Conservation (phyloP, 2,888 invertebrate species). For the Scaptomyza reducta region DNA sequence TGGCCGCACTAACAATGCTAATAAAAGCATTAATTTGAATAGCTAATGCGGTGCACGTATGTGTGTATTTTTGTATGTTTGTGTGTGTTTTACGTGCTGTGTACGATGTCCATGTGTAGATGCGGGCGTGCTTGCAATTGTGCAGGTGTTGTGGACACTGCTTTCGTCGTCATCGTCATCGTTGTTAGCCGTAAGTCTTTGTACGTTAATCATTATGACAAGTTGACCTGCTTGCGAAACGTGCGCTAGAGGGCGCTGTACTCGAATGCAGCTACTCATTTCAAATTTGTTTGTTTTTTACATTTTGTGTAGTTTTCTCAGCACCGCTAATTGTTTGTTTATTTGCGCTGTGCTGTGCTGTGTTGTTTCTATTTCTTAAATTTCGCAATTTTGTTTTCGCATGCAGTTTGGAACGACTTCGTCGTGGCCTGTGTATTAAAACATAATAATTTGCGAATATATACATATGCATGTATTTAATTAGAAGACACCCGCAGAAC, state of each 20-base stretch:
- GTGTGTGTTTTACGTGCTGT: constrained; percentile 3
- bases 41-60: constrained; percentile 18
- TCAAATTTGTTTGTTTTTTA: constrained; percentile 10
- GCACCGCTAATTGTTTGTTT: constrained; percentile 71
- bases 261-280: constrained; percentile 6
- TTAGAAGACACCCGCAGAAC: constrained; percentile 12
- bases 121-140: constrained; percentile 26
- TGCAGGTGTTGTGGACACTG: constrained; percentile 59
- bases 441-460: constrained; percentile 36
- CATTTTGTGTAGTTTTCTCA: constrained; percentile 22
- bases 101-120: not conserved
- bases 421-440: constrained; percentile 49
- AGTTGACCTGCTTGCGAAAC: constrained; percentile 72
- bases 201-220: constrained; percentile 73
- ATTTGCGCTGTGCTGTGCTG: constrained; percentile 37
- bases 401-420: constrained; percentile 16
- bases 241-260: constrained; percentile 40
- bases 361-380: constrained; percentile 46
- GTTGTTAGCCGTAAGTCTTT: constrained; percentile 34
- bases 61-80: constrained; percentile 9
- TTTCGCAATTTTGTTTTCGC: constrained; percentile 35
- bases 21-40: constrained; percentile 68
- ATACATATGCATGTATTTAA: constrained; percentile 9
- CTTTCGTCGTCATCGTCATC: constrained; percentile 1
- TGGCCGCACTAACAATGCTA: constrained; percentile 58